These are phyloP conservation scores for Apoda limacodes DNA, from an alignment of 2,888 invertebrate species.

Conservation along the genomic window DNA sequence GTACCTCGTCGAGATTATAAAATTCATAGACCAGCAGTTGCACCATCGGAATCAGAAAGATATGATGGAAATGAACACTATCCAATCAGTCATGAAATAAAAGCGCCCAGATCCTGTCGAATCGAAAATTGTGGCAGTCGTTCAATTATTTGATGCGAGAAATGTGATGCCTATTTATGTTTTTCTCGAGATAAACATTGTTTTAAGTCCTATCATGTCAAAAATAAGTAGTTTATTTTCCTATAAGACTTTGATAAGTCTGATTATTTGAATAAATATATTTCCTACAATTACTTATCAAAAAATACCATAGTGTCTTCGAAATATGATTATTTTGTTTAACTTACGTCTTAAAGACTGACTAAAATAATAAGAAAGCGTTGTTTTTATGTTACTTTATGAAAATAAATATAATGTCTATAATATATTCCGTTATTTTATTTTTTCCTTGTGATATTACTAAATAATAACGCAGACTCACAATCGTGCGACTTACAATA, in stretches of 20 bases:
- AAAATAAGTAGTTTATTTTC: slow-evolving; percentile 2
- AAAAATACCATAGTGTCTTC: too few species aligned
- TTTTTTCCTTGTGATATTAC: slow-evolving; percentile 1
- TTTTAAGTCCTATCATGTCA: slow-evolving; percentile 8
- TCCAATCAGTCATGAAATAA: slow-evolving; percentile 19
- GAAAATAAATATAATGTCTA: slow-evolving; percentile 2
- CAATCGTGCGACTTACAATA: slow-evolving; percentile 1
- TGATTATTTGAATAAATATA: too few species aligned
- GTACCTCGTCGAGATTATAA: slow-evolving; percentile 7
- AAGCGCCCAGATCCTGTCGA: slow-evolving; percentile 17
- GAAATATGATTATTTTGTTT: too few species aligned
- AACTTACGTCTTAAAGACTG: slow-evolving; percentile 1
- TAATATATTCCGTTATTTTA: too few species aligned
- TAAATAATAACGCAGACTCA: neutral
- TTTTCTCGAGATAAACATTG: slow-evolving; percentile 3
- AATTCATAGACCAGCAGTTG: slow-evolving; percentile 11
- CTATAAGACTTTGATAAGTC: too few species aligned
- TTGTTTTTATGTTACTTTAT: neutral
- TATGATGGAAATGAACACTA: slow-evolving; percentile 22
- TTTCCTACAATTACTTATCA: too few species aligned
- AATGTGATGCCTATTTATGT: slow-evolving; percentile 17
- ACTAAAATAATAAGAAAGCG: neutral
- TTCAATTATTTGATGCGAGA: slow-evolving; percentile 17
- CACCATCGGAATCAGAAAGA: slow-evolving; percentile 18
- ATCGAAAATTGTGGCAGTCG: slow-evolving; percentile 17